Evolutionary conservation across 2,113 vertebrate species (phyloP).

Genomic region (Euleptes europaea): DNA sequence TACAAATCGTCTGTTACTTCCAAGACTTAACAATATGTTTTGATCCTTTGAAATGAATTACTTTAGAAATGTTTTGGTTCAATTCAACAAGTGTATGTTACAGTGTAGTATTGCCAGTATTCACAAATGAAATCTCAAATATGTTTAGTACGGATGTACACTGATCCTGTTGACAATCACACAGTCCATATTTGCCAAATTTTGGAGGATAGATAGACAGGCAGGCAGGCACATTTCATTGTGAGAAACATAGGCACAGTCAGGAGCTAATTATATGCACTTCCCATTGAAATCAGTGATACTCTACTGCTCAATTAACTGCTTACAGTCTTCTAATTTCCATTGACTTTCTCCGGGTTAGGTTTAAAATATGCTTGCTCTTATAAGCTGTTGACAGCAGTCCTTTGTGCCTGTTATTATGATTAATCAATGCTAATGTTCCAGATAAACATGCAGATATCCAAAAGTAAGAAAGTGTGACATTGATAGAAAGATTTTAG

Average conservation of each 20-base stretch:
- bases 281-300: not conserved
- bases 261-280: not conserved
- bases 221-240: too few species aligned
- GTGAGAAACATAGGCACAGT: too few species aligned
- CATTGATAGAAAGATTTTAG: not conserved
- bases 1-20: not conserved
- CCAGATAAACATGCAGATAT: constrained; percentile 7
- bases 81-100: not conserved
- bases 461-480: not conserved
- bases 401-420: not conserved
- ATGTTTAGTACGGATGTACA: not conserved
- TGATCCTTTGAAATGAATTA: not conserved
- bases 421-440: constrained; percentile 31
- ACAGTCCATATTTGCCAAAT: too few species aligned
- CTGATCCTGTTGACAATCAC: not conserved
- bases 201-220: too few species aligned
- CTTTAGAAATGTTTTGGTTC: not conserved
- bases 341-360: too few species aligned
- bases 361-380: too few species aligned
- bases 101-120: not conserved
- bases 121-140: not conserved
- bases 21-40: not conserved
- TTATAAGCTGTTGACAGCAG: too few species aligned
- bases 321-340: not conserved
- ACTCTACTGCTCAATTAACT: not conserved